Conservation (phyloP, 2,888 invertebrate genomes). For the Caenorhabditis macrosperma region DNA sequence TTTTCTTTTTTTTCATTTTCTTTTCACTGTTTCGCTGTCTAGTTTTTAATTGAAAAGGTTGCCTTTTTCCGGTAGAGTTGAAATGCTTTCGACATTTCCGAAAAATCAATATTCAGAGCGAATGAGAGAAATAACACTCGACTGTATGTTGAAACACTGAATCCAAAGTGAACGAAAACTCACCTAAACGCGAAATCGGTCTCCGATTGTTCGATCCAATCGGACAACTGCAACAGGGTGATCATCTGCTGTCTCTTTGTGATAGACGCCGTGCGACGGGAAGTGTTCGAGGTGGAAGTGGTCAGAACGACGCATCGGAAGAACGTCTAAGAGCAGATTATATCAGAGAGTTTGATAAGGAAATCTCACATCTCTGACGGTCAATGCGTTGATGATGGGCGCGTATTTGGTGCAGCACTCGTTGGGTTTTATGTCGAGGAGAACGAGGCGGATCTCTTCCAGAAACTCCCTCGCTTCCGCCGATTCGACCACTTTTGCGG, state of each 20-base stretch:
- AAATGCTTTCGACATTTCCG: too few relatives aligned
- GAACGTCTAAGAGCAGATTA: slow-evolving; percentile 27
- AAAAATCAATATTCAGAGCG: too few relatives aligned
- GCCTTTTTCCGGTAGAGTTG: too few relatives aligned
- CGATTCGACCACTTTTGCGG: slow-evolving; percentile 46
- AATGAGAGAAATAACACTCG: too few relatives aligned
- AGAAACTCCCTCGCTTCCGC: slow-evolving; percentile 19
- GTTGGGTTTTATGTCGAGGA: slow-evolving; percentile 41
- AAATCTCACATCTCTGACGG: slow-evolving; percentile 39
- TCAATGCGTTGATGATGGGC: slow-evolving; percentile 45
- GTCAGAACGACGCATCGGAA: slow-evolving; percentile 53
- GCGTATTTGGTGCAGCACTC: slow-evolving; percentile 54
- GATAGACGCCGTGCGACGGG: slow-evolving; percentile 45
- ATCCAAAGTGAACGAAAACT: not conserved
- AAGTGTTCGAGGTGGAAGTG: slow-evolving; percentile 30
- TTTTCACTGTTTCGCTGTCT: too few relatives aligned
- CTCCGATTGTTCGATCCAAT: slow-evolving; percentile 59
- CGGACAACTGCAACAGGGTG: slow-evolving; percentile 51
- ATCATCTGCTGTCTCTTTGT: slow-evolving; percentile 58
- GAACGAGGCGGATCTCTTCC: slow-evolving; percentile 44
- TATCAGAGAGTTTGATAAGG: not conserved
- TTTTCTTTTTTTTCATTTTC: too few relatives aligned
- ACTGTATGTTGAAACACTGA: too few relatives aligned
- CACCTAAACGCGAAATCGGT: slow-evolving; percentile 48
- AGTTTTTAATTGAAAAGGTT: too few relatives aligned